Base-by-base conservation (phyloP, 2,888 invertebrate species). In the Troglohyphantes excavatus region DNA sequence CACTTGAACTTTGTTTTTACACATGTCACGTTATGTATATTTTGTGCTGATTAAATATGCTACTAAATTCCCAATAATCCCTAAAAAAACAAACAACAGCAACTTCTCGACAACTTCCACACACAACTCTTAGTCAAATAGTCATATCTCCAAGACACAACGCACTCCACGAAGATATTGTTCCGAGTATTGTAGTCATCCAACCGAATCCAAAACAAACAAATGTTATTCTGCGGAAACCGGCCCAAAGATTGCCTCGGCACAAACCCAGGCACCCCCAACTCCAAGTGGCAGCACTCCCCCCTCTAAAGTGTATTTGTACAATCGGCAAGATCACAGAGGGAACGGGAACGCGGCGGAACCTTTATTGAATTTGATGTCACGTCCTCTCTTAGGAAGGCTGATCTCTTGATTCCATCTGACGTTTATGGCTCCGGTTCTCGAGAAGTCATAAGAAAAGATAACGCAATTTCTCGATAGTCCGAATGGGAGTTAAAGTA, bases 351-450 rank as follows among this genome's bases (percentile, higher is more conserved):
- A 13, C 53, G 13, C 46, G 59, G 19, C 21, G 7, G 63, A 65
- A 43, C 53, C 85, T 76, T 76, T 85, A 85, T 85, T 85, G 76
- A 85, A 76, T 85, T 85, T 78, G 85, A 78, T 78, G 76, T 85
- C 76, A 78, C 76, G 85, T 85, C 85, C 68, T 1, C 29, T 67
- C 59, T 33, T 26, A 61, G 70, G 70, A 75, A 68, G 76, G 53
- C 46, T 53, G 33, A 59, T 59, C 76, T 68, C 67, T 19, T 85
- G 85, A 85, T 85, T 85, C 53, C 59, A 33, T 43, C 63, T 46
- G 83, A 83, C 83, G 63, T 72, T 85, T 85, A 85, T 76, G 76
- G 76, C 43, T 21, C 63, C 6, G 59, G 85, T 29, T 75, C 63
- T 21, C 19, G 19, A 27, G 76, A 39, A 78, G 21, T 73, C 83